Evolutionary conservation across 2,888 invertebrate species (phyloP), one percentile per base, ranked within the genome.

Genomic region (Polymixis lichenea): DNA sequence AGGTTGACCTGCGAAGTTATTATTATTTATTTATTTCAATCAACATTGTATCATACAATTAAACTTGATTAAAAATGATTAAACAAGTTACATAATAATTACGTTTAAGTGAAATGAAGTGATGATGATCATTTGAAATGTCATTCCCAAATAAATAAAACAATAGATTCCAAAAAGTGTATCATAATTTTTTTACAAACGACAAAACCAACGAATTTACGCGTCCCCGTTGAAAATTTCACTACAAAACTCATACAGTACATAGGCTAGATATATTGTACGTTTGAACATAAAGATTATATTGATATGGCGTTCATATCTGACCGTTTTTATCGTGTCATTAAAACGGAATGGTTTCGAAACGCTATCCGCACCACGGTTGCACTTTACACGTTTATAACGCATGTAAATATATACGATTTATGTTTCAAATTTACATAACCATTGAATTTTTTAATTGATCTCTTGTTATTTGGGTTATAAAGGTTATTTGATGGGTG

Each of bases 331-430:
- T 95, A 95, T 95, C 93, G 94, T 90, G 92, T 93, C 93, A 94
- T 95, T 94, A 94, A 94, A 95, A 91, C 92, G 93, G 89, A 93
- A 94, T 91, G 92, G 91, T 93, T 95, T 92, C 93, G 94, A 92
- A 93, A 94, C 91, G 91, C 90, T 90, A 90, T 91, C 90, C 89
- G 89, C 88, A 88, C 89, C 86, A 87, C 86, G 85, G 83, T 79
- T 84, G 85, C 79, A 77, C 83, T 87, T 80, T 88, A 78, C 82
- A 68, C 89, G 90, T 80, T 91, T 90, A 92, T 91, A 90, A 90
- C 89, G 86, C 89, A 84, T 88, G 87, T 81, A 88, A 88, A 89
- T 88, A 80, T 86, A 72, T 81, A 72, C 74, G 83, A 70, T 84
- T 84, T 84, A 84, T 85, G 78, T 71, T 85, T 82, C 71, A 46